Conservation (phyloP, 2,888 invertebrate genomes). For the Bellardia pandia region DNA sequence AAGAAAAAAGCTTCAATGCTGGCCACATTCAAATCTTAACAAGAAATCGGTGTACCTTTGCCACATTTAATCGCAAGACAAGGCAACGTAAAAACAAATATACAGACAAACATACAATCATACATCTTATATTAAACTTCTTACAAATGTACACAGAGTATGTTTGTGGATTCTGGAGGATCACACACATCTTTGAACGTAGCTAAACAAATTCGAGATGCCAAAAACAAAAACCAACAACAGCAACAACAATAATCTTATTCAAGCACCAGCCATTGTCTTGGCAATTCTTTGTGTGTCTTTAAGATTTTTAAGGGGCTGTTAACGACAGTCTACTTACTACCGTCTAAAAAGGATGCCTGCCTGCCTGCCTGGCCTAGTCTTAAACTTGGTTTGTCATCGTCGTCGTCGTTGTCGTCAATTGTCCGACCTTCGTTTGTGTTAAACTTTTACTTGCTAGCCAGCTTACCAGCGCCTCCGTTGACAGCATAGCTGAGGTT, state of each 20-base stretch:
- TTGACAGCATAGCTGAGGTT: constrained; percentile 54
- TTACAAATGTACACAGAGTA: constrained; percentile 33
- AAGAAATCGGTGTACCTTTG: constrained; percentile 79
- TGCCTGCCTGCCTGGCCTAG: constrained; percentile 36
- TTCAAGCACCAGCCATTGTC: constrained; percentile 61
- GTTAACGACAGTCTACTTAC: constrained; percentile 71
- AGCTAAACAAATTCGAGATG: constrained; percentile 69
- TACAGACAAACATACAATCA: constrained; percentile 9
- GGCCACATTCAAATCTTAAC: constrained; percentile 83
- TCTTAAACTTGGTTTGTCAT: constrained; percentile 37
- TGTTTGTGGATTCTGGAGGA: constrained; percentile 37
- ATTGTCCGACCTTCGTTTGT: constrained; percentile 71
- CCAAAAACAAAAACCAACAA: constrained; percentile 59
- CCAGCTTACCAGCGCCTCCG: constrained; percentile 49
- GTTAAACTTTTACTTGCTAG: constrained; percentile 13
- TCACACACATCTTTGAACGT: constrained; percentile 67
- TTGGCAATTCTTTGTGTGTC: constrained; percentile 47
- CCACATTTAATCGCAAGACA: constrained; percentile 74
- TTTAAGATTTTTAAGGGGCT: constrained; percentile 64
- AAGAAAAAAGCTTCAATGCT: constrained; percentile 67
- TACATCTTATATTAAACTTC: constrained; percentile 34
- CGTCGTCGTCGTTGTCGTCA: constrained; percentile 45
- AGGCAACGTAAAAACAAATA: constrained; percentile 33
- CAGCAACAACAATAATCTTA: constrained; percentile 52
- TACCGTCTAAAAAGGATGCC: constrained; percentile 66